phyloP scores from a whole-genome alignment of 2,888 invertebrate genomes.

The Eledona agricola region DNA sequence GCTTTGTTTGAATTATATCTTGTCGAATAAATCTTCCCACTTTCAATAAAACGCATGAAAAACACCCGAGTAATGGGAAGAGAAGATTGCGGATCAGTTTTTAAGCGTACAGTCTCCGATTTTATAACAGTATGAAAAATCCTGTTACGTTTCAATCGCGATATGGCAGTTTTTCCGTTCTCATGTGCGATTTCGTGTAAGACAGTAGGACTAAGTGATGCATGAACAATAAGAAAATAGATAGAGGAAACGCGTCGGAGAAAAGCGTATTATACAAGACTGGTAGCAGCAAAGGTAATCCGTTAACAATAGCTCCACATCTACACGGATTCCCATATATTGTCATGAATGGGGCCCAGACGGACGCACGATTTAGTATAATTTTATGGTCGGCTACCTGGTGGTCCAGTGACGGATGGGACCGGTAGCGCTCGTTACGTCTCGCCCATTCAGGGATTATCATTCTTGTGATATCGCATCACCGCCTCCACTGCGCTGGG shows the following conservation, averaged over 20 bases:
- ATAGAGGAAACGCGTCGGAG: conserved; percentile 28
- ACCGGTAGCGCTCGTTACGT: conserved; percentile 59
- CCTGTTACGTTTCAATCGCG: conserved; percentile 17
- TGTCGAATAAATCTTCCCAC: conserved; percentile 13
- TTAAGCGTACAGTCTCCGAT: conserved; percentile 2
- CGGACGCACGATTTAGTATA: conserved; percentile 62
- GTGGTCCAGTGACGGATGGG: conserved; percentile 61
- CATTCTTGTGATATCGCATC: conserved; percentile 58
- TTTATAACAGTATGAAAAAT: conserved; percentile 19
- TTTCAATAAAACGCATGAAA: conserved; percentile 16
- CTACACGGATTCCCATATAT: conserved; percentile 61
- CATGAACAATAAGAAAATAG: conserved; percentile 40
- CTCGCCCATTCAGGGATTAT: conserved; percentile 60
- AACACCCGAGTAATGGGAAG: conserved; percentile 17
- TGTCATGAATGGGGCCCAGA: conserved; percentile 58
- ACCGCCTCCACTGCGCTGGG: conserved; percentile 48
- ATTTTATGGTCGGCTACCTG: conserved; percentile 62
- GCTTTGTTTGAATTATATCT: conserved; percentile 18
- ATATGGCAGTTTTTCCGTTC: conserved; percentile 31
- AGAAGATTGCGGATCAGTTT: conserved; percentile 14
- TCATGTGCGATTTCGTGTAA: conserved; percentile 34
- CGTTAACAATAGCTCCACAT: conserved; percentile 60
- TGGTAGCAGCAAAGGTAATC: conserved; percentile 60
- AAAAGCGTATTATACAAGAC: conserved; percentile 53
- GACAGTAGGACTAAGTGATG: conserved; percentile 34